phyloP scores from a whole-genome alignment of 2,888 invertebrate genomes.

The Dicranocentrus wangi region DNA sequence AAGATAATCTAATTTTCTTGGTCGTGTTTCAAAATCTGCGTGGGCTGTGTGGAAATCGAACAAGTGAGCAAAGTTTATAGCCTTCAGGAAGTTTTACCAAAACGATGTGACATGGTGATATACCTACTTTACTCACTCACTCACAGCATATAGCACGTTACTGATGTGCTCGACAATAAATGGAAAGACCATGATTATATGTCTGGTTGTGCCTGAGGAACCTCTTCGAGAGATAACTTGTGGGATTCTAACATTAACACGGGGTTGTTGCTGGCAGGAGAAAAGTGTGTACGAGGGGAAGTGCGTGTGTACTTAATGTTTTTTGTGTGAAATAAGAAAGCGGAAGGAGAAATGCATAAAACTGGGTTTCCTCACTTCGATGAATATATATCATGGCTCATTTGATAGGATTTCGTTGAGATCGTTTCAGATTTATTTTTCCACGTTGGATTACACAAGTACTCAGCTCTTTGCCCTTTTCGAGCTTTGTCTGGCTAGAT shows the following conservation, averaged over 20 bases:
- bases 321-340: constrained; percentile 2
- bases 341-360: constrained; percentile 14
- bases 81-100: constrained; percentile 58
- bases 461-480: too few species aligned
- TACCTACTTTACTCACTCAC: constrained; percentile 9
- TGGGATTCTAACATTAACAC: not conserved
- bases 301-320: constrained; percentile 7
- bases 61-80: constrained; percentile 64
- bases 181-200: too few species aligned
- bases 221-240: constrained; percentile 3
- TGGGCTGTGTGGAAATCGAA: constrained; percentile 64
- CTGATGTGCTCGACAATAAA: too few species aligned
- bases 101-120: constrained; percentile 59
- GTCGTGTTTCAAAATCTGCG: constrained; percentile 60
- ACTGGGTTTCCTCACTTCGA: constrained; percentile 28
- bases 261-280: not conserved
- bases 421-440: constrained; percentile 33
- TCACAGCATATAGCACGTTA: not conserved
- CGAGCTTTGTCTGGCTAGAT: too few species aligned
- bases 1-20: constrained; percentile 63
- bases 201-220: constrained; percentile 5
- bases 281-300: constrained; percentile 5
- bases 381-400: constrained; percentile 43
- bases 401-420: constrained; percentile 45
- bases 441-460: too few species aligned